Evolutionary conservation across 2,113 vertebrate species (phyloP), one percentile per base, ranked within the genome.

Genomic region (Neogale vison): DNA sequence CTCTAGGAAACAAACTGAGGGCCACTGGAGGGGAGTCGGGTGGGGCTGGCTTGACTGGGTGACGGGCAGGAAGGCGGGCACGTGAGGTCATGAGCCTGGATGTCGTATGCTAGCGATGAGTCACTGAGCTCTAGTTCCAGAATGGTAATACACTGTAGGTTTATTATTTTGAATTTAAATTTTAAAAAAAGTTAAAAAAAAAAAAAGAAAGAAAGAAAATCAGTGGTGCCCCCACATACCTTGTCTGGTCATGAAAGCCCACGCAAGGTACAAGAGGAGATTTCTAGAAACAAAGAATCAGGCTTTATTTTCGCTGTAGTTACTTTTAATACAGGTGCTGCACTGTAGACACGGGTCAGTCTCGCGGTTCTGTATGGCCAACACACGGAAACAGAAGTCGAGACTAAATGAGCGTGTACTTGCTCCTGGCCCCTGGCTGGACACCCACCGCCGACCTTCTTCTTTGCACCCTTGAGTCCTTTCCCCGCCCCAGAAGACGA

Each of bases 241-340:
- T 59, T n/a, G 21, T 36, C 57, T 59, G 39, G 59, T 79, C 71
- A 12, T 6, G 21, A 67, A 65, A 87, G 77, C 13, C 86, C 87
- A 96, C 31, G 34, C 34, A 74, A 82, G 81, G 82, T 26, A 91
- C 88, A 88, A 72, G 88, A 97, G 47, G 20, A 97, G 55, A 34
- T 18, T 47, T 74, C 81, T 97, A 93, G 88, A 97, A 97, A 95
- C 76, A 82, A 81, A 90, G 85, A 92, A 93, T 72, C 76, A 94
- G 97, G 92, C 93, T 98, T 97, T 97, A 93, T 96, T 97, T 95
- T 65, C 88, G 93, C 69, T 12, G 15, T 10, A 5, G 50, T 80
- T 65, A 80, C 67, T 63, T 95, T 90, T 65, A 55, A 93, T 69
- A 96, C 93, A 96, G 74, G 81, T 84, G 63, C 55, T 42, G 87